phyloP scores from a whole-genome alignment of 2,113 vertebrate species.

The Dromiciops gliroides region DNA sequence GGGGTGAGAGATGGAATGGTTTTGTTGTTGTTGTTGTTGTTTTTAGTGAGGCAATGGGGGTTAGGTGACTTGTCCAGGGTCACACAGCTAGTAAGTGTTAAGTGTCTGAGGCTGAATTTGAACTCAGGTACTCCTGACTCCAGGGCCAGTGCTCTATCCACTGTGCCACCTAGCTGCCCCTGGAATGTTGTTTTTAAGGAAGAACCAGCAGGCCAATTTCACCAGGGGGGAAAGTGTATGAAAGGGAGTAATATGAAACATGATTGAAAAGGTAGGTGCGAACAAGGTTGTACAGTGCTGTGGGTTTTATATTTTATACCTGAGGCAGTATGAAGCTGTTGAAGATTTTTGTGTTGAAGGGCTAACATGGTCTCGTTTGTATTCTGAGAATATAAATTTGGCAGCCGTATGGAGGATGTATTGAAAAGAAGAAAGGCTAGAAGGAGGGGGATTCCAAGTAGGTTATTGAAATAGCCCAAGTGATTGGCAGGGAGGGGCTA shows the following conservation, averaged over 20 bases:
- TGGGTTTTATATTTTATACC: not conserved
- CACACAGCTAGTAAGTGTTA: too few relatives aligned
- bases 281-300: not conserved
- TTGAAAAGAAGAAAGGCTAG: not conserved
- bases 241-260: not conserved
- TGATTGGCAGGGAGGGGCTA: not conserved
- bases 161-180: too few relatives aligned
- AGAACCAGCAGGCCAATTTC: not conserved
- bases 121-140: too few relatives aligned
- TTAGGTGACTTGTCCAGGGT: too few relatives aligned
- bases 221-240: not conserved
- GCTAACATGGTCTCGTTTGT: not conserved
- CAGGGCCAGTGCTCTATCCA: too few relatives aligned
- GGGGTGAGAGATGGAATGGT: not conserved
- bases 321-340: not conserved
- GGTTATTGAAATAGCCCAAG: not conserved
- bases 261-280: not conserved
- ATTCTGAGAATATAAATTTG: not conserved
- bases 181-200: not conserved
- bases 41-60: too few relatives aligned
- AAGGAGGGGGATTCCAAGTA: not conserved
- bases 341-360: not conserved
- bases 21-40: too few relatives aligned
- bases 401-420: too few relatives aligned
- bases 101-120: too few relatives aligned